Conservation (phyloP, 1,140 invertebrate genomes). For the Monochamus saltuarius region DNA sequence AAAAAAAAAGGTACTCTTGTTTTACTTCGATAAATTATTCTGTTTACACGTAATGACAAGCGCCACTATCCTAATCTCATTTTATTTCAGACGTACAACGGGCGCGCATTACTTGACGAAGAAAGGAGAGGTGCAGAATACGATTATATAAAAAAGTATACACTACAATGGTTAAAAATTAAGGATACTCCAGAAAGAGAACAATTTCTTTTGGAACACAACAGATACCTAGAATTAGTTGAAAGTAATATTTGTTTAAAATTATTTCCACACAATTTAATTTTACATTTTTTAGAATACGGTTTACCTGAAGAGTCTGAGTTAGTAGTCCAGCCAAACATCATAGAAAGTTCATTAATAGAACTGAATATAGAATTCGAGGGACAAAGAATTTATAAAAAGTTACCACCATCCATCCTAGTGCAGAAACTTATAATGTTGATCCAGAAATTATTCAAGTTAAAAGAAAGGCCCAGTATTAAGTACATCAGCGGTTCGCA, state of each 20-base stretch:
- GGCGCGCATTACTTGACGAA: slow-evolving; percentile 63
- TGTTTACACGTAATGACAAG: too few relatives aligned
- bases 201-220: slow-evolving; percentile 71
- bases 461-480: slow-evolving; percentile 53
- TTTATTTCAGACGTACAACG: slow-evolving; percentile 64
- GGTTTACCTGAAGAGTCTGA: slow-evolving; percentile 76
- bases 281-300: slow-evolving; percentile 65
- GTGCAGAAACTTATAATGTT: slow-evolving; percentile 80
- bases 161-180: slow-evolving; percentile 67
- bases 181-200: slow-evolving; percentile 51
- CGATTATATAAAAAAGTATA: slow-evolving; percentile 83
- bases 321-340: slow-evolving; percentile 61
- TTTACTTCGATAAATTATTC: too few relatives aligned
- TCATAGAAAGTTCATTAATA: slow-evolving; percentile 70
- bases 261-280: slow-evolving; percentile 20
- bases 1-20: too few relatives aligned
- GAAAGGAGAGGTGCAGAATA: slow-evolving; percentile 82
- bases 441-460: slow-evolving; percentile 68
- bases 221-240: slow-evolving; percentile 65
- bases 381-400: slow-evolving; percentile 64
- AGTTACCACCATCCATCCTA: slow-evolving; percentile 74
- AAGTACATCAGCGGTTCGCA: slow-evolving; percentile 59
- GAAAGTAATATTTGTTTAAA: slow-evolving; percentile 51
- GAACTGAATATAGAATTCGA: slow-evolving; percentile 60
- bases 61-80: slow-evolving; percentile 13